Evolutionary conservation across 2,113 vertebrate genomes (phyloP), one percentile per base, ranked within the genome.

Genomic region (Dicaeum eximium): DNA sequence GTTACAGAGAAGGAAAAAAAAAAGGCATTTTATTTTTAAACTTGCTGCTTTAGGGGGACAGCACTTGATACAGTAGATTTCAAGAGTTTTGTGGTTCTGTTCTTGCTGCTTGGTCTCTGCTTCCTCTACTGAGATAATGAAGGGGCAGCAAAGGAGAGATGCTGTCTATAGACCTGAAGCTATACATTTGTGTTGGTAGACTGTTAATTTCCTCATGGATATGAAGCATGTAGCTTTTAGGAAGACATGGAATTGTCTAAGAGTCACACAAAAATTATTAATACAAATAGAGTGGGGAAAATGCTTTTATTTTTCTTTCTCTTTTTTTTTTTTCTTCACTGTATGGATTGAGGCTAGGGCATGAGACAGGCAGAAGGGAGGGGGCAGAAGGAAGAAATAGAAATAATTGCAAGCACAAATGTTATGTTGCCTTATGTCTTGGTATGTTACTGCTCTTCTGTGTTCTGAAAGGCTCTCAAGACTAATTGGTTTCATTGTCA

Each of bases 401-500:
- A 82, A 74, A 54, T 25, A 67, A 60, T 25, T 54, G 30, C 58
- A 50, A 82, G 54, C 54, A 67, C 5, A 47, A 79, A 72, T 81
- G 40, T 90, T 27, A 15, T 61, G 35, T 78, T 95, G 51, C 51
- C 47, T 56, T 82, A 28, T 94, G 30, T 81, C n/a, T 93, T 81
- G 44, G 75, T 84, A 61, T 96, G 67, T 92, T 94, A 90, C 51
- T 97, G 91, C 88, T 95, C 85, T 96, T 91, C 50, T 72, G 1
- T 73, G 15, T 69, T 93, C 75, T 48, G 62, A 66, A 86, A 92
- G 75, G 42, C 51, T 38, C 48, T 87, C 73, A 33, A 51, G 91
- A 96, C 98, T 98, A 97, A 98, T 93, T 45, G 10, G 64, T 96
- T 95, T 95, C 96, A 96, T 97, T 98, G 92, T 98, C 75, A 10